phyloP scores from a whole-genome alignment of 1,140 invertebrate genomes.

The Brachionus rubens region DNA sequence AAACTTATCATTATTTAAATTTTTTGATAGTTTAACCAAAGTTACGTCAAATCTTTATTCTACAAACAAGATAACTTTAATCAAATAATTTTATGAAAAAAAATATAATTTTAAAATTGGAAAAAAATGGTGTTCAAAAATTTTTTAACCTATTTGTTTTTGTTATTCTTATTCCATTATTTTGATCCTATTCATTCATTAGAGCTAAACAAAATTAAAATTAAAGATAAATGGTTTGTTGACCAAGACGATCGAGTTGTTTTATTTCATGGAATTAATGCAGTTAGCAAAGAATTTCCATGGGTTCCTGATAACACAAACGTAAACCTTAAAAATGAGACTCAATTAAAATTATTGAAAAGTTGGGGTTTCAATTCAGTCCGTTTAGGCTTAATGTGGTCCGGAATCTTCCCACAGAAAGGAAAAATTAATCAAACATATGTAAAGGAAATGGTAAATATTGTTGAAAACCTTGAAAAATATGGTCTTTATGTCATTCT shows the following conservation, averaged over 20 bases:
- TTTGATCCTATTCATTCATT: neutral
- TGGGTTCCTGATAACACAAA: constrained; percentile 48
- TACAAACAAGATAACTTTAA: too few species aligned
- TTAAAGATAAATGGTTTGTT: constrained; percentile 46
- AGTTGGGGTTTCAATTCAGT: constrained; percentile 52
- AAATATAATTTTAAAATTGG: too few species aligned
- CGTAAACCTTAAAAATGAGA: constrained; percentile 48
- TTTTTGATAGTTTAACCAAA: too few species aligned
- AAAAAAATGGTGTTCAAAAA: too few species aligned
- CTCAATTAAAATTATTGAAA: constrained; percentile 47
- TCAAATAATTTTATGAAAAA: too few species aligned
- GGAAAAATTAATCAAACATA: constrained; percentile 50
- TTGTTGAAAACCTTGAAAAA: constrained; percentile 48
- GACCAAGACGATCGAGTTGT: constrained; percentile 48
- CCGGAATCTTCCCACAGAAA: constrained; percentile 48
- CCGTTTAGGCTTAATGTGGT: constrained; percentile 51
- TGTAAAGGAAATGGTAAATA: constrained; percentile 48
- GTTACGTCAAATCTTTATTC: too few species aligned
- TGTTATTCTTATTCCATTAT: neutral
- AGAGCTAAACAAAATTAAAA: constrained; percentile 15
- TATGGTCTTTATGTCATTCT: constrained; percentile 51
- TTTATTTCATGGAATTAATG: constrained; percentile 52
- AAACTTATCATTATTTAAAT: too few species aligned
- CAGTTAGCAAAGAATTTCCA: constrained; percentile 50
- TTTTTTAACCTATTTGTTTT: neutral